phyloP scores from a whole-genome alignment of 2,797 vertebrate genomes.

The Enteromius thamalakanensis region DNA sequence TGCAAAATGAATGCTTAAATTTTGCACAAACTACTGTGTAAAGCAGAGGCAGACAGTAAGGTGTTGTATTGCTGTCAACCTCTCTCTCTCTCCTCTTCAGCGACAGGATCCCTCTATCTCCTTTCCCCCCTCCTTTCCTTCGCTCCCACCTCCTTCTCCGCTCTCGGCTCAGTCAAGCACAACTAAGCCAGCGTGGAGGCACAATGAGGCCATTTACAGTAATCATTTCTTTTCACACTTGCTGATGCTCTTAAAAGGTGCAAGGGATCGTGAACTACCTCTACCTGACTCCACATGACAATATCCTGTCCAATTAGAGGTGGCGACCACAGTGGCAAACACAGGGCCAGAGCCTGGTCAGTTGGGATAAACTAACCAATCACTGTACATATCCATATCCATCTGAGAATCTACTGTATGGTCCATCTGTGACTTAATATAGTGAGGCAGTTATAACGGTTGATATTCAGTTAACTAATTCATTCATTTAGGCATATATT shows the following conservation, averaged over 20 bases:
- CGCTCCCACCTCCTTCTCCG: constrained; percentile 62
- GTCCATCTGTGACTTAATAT: neutral
- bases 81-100: constrained; percentile 3
- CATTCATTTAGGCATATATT: neutral
- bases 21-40: constrained; percentile 7
- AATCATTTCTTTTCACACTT: constrained; percentile 86
- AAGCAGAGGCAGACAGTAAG: neutral
- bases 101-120: constrained; percentile 40
- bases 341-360: neutral
- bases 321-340: constrained; percentile 16
- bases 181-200: constrained; percentile 82
- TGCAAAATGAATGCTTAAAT: neutral
- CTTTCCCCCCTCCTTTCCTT: constrained; percentile 62
- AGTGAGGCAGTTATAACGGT: neutral
- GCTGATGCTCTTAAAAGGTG: constrained; percentile 86
- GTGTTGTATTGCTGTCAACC: neutral
- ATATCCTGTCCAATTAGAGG: constrained; percentile 40
- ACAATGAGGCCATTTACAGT: constrained; percentile 83
- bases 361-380: neutral
- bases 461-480: neutral
- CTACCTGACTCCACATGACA: constrained; percentile 33
- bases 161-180: constrained; percentile 80
- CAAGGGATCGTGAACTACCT: constrained; percentile 76
- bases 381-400: neutral
- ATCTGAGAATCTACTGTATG: neutral